Evolutionary conservation across 1,140 invertebrate genomes (phyloP).

Genomic region (Parasteatoda tepidariorum): DNA sequence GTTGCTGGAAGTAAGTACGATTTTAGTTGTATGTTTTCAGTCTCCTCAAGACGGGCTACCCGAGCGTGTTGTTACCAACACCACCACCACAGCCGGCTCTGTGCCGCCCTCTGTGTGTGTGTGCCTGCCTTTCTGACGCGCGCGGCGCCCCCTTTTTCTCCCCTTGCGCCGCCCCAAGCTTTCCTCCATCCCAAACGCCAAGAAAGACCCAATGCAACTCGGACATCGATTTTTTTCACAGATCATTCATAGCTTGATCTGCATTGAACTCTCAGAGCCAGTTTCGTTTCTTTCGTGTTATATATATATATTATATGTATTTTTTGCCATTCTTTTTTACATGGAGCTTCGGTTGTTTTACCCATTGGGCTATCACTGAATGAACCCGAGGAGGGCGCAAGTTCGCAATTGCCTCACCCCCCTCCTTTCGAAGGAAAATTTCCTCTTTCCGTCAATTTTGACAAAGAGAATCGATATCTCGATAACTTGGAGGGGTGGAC

Average conservation of each 20-base stretch:
- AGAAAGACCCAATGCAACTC: conserved; percentile 1
- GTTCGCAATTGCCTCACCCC: neutral
- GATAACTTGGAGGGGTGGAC: conserved; percentile 14
- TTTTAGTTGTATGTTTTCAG: neutral
- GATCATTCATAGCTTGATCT: conserved; percentile 57
- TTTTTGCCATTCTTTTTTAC: neutral
- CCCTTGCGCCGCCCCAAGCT: neutral
- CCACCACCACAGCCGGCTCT: neutral
- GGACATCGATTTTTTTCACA: conserved; percentile 57
- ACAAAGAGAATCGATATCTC: conserved; percentile 59
- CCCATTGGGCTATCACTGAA: neutral
- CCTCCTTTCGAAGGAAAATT: conserved; percentile 9
- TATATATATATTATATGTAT: neutral
- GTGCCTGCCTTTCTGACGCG: neutral
- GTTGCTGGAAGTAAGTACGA: conserved; percentile 41
- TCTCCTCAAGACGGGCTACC: neutral
- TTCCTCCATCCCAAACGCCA: neutral
- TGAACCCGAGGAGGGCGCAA: neutral
- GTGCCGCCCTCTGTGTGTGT: conserved; percentile 25
- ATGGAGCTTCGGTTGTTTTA: too few species aligned
- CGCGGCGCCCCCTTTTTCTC: neutral
- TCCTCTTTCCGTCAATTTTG: conserved; percentile 52
- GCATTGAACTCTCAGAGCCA: conserved; percentile 26
- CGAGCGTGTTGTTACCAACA: neutral
- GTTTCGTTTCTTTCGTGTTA: neutral